Base-by-base conservation (phyloP, 2,113 vertebrate genomes). In the Pionites leucogaster region DNA sequence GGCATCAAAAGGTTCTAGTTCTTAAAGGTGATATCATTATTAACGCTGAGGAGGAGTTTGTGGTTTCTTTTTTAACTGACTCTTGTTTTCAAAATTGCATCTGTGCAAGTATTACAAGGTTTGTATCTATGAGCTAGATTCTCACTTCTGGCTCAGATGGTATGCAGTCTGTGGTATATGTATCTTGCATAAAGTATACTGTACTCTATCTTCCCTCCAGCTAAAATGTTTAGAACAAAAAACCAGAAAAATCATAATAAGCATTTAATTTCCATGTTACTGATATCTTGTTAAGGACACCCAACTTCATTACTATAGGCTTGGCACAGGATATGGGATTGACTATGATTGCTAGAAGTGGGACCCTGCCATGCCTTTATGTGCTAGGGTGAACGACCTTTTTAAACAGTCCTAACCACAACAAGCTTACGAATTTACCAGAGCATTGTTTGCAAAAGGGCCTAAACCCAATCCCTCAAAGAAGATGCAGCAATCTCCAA, bases 301-400 rank as follows among this genome's bases (percentile, higher is more conserved):
- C 2, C 10, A 37, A 23, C 8, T 70, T 88, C 23, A 49, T 53
- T 64, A 15, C 6, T 76, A 15, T 10, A 39, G 8, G 16, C 8
- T 68, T 63, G 27, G 28, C 15, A 85, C 4, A 39, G 67, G 4
- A 5, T 46, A 6, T 28, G 6, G 9, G 25, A 37, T 11, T 78
- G 50, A 35, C 25, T 46, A 1, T 9, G 23, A 22, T 25, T 70
- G 28, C 28, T 28, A 46, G 55, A 74, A 62, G 31, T 10, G 11
- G 16, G 49, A 67, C 9, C 12, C 10, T 6, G 10, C 10, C 20
- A 63, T 10, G 8, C 28, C 11, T 69, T 90, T 53, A 15, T 2
- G 0, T 37, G 44, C 27, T 42, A 71, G 39, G 9, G 17, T 68
- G 42, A 64, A 62, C 1, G 1, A 12, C 13, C 5, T 59, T 64